These are phyloP conservation scores for Lagenorhynchus albirostris DNA, from an alignment of 2,113 vertebrate genomes.

Conservation along the genomic window DNA sequence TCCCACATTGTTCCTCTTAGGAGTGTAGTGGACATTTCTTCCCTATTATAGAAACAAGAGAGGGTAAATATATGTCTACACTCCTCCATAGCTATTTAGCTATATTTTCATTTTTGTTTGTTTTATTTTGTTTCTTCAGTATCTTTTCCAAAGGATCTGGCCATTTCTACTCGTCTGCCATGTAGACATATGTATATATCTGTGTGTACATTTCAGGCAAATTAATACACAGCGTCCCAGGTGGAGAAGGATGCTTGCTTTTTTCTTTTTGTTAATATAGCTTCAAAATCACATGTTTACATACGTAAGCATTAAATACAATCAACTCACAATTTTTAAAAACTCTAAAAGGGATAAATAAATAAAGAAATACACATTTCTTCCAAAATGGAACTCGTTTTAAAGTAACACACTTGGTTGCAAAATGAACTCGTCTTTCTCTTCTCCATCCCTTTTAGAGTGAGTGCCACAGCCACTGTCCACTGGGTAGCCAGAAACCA, in stretches of 20 bases:
- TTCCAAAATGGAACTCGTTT: neutral
- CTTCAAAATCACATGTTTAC: neutral
- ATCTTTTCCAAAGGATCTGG: neutral
- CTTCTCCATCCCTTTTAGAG: neutral
- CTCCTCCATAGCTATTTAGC: neutral
- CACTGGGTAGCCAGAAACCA: neutral
- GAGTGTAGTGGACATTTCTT: neutral
- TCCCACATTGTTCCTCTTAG: neutral
- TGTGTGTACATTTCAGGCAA: neutral
- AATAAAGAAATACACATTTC: neutral
- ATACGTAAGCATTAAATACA: neutral
- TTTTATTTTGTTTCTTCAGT: neutral
- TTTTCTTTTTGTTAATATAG: neutral
- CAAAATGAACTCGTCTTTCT: neutral
- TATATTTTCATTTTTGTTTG: neutral
- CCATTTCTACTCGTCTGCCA: neutral
- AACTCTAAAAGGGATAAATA: neutral
- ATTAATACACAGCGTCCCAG: neutral
- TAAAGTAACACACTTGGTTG: neutral
- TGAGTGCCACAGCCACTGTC: accelerated
- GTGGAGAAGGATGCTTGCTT: neutral
- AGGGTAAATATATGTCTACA: neutral
- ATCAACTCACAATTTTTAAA: neutral
- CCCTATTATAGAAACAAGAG: neutral
- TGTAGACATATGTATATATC: neutral